These are phyloP conservation scores for Polia nebulosa DNA, from an alignment of 2,888 invertebrate species.

Conservation along the genomic window DNA sequence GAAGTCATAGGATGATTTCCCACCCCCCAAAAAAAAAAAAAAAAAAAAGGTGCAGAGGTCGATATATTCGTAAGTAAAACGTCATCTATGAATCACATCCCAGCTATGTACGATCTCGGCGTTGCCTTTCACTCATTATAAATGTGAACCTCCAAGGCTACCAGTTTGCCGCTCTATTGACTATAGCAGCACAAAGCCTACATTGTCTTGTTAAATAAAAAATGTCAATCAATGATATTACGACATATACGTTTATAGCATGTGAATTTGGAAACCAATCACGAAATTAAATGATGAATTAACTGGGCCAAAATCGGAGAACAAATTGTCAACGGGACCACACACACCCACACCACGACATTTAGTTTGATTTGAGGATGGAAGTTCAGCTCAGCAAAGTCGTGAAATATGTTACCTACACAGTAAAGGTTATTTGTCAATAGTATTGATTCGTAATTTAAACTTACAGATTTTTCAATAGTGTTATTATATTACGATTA, in stretches of 20 bases:
- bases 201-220: conserved; percentile 74
- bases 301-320: neutral
- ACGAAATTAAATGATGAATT: conserved; percentile 2
- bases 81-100: conserved; percentile 81
- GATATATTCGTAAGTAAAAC: conserved; percentile 73
- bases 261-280: conserved; percentile 29
- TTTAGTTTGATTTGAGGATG: neutral
- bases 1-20: too few species aligned
- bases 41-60: conserved; percentile 45
- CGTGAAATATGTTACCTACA: too few species aligned
- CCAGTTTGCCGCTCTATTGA: conserved; percentile 79
- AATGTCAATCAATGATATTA: conserved; percentile 58
- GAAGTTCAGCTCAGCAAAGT: neutral
- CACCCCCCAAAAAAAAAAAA: too few species aligned
- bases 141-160: conserved; percentile 86
- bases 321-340: neutral
- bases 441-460: too few species aligned
- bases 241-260: conserved; percentile 30
- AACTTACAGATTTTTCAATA: too few species aligned
- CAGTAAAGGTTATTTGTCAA: too few species aligned
- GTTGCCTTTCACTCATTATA: conserved; percentile 88
- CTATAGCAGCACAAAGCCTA: conserved; percentile 75
- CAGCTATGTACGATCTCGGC: conserved; percentile 75
- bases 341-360: too few species aligned
- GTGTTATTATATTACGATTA: too few species aligned